Conservation (phyloP, 2,888 invertebrate species). For the Nomada goodeniana region DNA sequence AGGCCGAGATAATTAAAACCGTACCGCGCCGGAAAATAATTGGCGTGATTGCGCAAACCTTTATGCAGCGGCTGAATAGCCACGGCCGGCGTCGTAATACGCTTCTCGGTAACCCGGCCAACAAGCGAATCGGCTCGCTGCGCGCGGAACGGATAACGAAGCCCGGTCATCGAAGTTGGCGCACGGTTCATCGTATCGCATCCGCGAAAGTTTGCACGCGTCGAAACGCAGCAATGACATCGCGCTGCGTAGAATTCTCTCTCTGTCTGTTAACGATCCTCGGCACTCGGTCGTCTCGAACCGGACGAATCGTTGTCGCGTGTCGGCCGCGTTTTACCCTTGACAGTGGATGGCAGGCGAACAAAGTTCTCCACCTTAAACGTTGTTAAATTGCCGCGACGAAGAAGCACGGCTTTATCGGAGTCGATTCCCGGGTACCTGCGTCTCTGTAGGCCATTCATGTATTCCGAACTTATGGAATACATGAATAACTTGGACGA, state of each 20-base stretch:
- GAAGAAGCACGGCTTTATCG: constrained; percentile 54
- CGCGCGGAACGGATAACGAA: too few species aligned
- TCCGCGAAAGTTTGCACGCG: too few species aligned
- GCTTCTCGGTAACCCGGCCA: too few species aligned
- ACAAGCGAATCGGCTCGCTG: too few species aligned
- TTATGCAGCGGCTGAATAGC: constrained; percentile 34
- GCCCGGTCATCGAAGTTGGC: too few species aligned
- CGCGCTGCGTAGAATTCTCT: too few species aligned
- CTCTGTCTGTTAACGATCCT: too few species aligned
- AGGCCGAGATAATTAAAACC: constrained; percentile 57
- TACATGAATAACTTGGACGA: constrained; percentile 71
- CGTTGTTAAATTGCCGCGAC: constrained; percentile 43
- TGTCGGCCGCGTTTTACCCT: background rate
- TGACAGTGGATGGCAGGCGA: background rate
- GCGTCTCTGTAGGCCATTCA: constrained; percentile 65
- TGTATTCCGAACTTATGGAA: constrained; percentile 73
- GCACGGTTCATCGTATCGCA: too few species aligned
- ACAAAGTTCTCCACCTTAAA: constrained; percentile 29
- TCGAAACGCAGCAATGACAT: too few species aligned
- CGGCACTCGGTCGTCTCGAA: background rate
- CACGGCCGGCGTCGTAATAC: too few species aligned
- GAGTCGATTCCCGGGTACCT: constrained; percentile 61
- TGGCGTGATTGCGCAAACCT: constrained; percentile 51
- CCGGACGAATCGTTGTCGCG: background rate
- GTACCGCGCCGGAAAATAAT: constrained; percentile 51